phyloP scores from a whole-genome alignment of 1,140 invertebrate species.

The Anoplolepis gracilipes region DNA sequence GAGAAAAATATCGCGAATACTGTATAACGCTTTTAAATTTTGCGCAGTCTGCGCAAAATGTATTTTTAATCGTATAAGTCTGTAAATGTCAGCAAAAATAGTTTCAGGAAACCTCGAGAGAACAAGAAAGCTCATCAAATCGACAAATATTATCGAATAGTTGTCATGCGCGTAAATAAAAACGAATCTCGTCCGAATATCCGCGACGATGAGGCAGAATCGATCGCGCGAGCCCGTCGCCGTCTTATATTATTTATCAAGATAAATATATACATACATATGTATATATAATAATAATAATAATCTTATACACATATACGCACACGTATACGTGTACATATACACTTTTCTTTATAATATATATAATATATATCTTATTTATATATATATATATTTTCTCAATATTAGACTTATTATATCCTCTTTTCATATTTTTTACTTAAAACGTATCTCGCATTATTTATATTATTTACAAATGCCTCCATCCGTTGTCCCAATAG shows the following conservation, averaged over 20 bases:
- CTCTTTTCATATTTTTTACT: constrained; percentile 79
- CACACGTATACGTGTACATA: constrained; percentile 71
- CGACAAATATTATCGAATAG: background rate
- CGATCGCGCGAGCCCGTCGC: constrained; percentile 74
- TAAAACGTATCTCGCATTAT: constrained; percentile 82
- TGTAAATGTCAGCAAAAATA: background rate
- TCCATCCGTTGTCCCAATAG: constrained; percentile 63
- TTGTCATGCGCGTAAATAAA: background rate
- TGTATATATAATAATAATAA: constrained; percentile 70
- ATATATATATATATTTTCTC: constrained; percentile 83
- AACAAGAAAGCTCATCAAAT: background rate
- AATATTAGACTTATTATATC: constrained; percentile 84
- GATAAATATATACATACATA: constrained; percentile 83
- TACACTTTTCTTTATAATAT: constrained; percentile 65
- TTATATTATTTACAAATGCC: constrained; percentile 85
- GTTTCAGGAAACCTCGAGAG: background rate
- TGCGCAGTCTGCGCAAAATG: background rate
- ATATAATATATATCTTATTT: constrained; percentile 83
- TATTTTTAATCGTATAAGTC: background rate
- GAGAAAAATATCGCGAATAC: background rate
- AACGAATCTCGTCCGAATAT: constrained; percentile 37
- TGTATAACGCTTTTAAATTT: background rate
- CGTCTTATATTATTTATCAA: constrained; percentile 83
- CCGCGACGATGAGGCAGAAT: constrained; percentile 62
- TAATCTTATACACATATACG: constrained; percentile 64